These are phyloP conservation scores for Periplaneta americana DNA, from an alignment of 1,140 invertebrate genomes.

Conservation along the genomic window DNA sequence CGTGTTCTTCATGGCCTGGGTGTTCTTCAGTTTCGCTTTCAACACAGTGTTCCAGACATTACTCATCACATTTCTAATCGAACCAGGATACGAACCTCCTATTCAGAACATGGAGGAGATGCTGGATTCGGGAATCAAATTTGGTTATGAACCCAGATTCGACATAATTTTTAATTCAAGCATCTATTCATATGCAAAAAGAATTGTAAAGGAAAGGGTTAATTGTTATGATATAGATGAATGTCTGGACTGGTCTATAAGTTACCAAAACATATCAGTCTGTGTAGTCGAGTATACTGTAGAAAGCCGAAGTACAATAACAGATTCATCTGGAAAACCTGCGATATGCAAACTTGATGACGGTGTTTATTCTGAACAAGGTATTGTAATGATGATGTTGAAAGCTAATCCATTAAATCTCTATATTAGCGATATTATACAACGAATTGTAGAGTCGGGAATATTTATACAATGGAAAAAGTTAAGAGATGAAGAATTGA, in stretches of 20 bases:
- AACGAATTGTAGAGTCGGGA: not conserved
- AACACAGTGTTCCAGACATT: too few species aligned
- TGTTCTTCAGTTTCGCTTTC: too few species aligned
- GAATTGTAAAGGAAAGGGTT: not conserved
- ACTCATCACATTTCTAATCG: too few species aligned
- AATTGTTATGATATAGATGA: not conserved
- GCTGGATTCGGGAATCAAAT: not conserved
- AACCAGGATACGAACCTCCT: too few species aligned
- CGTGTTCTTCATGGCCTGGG: too few species aligned
- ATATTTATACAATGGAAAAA: not conserved
- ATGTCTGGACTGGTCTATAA: not conserved
- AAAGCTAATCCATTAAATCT: not conserved
- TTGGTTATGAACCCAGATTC: not conserved
- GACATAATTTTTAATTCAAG: not conserved
- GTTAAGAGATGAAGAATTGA: not conserved
- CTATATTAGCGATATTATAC: not conserved
- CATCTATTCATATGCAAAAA: not conserved
- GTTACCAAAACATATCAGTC: not conserved
- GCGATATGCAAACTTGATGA: not conserved
- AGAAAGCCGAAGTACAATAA: not conserved
- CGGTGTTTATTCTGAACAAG: not conserved
- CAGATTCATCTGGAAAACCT: not conserved
- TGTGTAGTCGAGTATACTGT: not conserved
- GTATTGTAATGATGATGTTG: not conserved
- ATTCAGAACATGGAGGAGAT: too few species aligned